Evolutionary conservation across 2,797 vertebrate genomes (phyloP), one percentile per base, ranked within the genome.

Genomic region (Harpagifer antarcticus): DNA sequence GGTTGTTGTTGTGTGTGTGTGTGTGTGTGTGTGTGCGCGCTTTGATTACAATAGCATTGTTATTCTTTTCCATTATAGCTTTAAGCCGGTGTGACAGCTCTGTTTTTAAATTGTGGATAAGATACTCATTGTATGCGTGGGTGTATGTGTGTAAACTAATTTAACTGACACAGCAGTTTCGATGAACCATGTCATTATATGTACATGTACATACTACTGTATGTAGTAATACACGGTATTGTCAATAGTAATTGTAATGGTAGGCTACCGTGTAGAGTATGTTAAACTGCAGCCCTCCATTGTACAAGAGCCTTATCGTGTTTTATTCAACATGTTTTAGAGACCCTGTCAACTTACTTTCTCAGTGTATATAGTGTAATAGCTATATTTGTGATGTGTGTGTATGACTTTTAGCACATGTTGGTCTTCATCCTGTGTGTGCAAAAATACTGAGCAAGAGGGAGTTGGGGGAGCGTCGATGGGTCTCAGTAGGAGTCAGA

Each of bases 401-500:
- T 79, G 52, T 76, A 3, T 74, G 74, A 5, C 77, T 69, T 75
- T 77, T 74, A 52, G 65, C 58, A 15, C 63, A 43, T 69, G 58
- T 27, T 49, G 27, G 54, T 76, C 72, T 65, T 13, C 72, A 63
- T 84, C 72, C 68, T 81, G 68, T 85, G 84, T 82, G 81, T 88
- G 83, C n/a, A 66, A 77, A 76, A 74, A 85, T 69, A 71, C 50
- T 43, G 67, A 61, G 79, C 5, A 47, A 77, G 86, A 83, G 89
- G 79, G 91, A 86, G 88, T 86, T 79, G 76, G 86, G 91, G 87
- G 88, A 92, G 91, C 93, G 93, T 93, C 84, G 91, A 91, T 91
- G 91, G 92, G 92, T 94, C 94, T 95, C 94, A 84, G 93, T 93
- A 93, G 94, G 94, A 95, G 93, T 93, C 94, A 93, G 92, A 95